phyloP scores from a whole-genome alignment of 2,113 vertebrate species.

The Pelusios castaneus region DNA sequence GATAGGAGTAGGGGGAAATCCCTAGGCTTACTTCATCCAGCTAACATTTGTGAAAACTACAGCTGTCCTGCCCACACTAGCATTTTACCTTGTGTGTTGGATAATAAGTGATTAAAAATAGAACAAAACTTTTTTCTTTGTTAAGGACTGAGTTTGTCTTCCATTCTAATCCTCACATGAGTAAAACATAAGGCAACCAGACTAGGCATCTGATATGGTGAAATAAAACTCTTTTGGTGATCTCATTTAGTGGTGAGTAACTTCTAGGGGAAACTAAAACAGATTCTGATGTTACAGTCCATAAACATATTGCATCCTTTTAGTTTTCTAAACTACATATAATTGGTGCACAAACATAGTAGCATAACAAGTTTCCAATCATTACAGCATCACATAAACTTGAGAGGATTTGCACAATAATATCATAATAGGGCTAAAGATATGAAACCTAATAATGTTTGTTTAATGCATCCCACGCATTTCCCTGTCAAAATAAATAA shows the following conservation, averaged over 20 bases:
- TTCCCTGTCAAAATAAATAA: slow-evolving; percentile 17
- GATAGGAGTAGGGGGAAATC: background rate
- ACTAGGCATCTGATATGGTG: background rate
- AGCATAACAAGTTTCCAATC: background rate
- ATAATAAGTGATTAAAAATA: background rate
- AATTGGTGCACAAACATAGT: background rate
- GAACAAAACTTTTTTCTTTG: slow-evolving; percentile 17
- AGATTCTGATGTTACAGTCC: background rate
- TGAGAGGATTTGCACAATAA: background rate
- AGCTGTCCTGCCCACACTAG: background rate
- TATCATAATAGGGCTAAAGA: background rate
- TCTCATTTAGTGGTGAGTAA: background rate
- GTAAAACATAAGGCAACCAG: slow-evolving; percentile 19
- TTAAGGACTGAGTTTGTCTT: background rate
- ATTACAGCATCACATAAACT: background rate
- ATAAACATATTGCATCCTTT: background rate
- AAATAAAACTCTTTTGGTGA: background rate
- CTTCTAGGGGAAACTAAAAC: background rate
- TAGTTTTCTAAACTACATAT: background rate
- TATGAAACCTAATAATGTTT: background rate
- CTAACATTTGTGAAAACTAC: background rate
- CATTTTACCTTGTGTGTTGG: slow-evolving; percentile 25
- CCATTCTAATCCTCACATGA: background rate
- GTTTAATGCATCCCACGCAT: slow-evolving; percentile 22
- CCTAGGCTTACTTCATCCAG: background rate